These are phyloP conservation scores for Tinea pellionella DNA, from an alignment of 2,888 invertebrate species.

Conservation along the genomic window DNA sequence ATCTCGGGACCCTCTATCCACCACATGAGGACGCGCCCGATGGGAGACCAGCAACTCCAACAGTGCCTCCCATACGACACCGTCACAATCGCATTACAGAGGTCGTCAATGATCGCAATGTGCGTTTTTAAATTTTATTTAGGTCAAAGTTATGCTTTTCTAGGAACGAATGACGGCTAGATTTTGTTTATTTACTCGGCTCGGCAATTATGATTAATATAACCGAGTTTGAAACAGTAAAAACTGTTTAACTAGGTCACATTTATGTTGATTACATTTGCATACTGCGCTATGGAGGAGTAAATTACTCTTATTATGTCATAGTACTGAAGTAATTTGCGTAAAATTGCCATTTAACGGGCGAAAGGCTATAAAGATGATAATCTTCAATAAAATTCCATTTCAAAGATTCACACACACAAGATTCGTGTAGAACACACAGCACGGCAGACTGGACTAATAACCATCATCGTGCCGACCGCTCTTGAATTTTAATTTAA, in stretches of 20 bases:
- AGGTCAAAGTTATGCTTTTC: conserved; percentile 7
- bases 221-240: neutral
- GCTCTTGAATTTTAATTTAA: no score
- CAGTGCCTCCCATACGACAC: no score
- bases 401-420: no score
- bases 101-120: neutral
- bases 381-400: neutral
- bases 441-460: no score
- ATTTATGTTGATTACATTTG: conserved; percentile 10
- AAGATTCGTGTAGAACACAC: no score
- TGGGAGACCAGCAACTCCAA: no score
- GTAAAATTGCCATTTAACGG: neutral
- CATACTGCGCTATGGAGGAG: conserved; percentile 1
- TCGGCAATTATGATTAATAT: conserved; percentile 6
- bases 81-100: no score
- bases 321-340: neutral
- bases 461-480: no score
- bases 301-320: conserved; percentile 1
- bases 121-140: neutral
- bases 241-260: conserved; percentile 3
- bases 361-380: neutral
- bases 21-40: no score
- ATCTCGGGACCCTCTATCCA: no score
- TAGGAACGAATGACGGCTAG: neutral
- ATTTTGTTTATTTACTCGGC: conserved; percentile 1